A percentile compares a stretch with the other conserved stretches of the same genome.
Conservation (phyloP, 2,113 vertebrate genomes). For the Terrapene triunguis region DNA sequence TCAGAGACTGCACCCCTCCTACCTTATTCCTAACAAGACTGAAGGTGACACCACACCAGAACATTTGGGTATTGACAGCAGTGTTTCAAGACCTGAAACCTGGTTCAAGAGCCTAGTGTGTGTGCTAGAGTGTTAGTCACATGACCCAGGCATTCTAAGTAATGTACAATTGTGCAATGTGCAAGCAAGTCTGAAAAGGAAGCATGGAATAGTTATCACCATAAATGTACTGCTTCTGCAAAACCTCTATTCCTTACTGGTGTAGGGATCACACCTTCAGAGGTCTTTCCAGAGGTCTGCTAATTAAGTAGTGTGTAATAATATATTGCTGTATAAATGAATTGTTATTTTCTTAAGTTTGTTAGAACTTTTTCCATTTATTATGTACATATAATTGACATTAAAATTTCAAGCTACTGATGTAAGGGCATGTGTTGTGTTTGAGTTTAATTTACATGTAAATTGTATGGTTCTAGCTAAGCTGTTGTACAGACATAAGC, state of each 20-base stretch:
- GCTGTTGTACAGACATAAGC: background rate
- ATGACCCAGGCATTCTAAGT: background rate
- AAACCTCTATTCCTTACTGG: background rate
- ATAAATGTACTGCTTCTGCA: background rate
- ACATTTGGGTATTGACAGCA: background rate
- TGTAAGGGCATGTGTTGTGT: background rate
- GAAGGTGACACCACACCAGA: background rate
- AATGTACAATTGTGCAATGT: background rate
- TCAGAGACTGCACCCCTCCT: background rate
- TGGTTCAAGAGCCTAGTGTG: background rate
- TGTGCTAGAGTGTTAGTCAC: background rate
- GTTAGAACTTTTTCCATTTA: background rate
- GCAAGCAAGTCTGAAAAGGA: background rate
- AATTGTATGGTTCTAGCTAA: background rate
- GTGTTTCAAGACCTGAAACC: background rate
- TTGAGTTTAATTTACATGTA: conserved; percentile 25
- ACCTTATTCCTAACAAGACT: background rate
- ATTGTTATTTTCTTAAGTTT: background rate
- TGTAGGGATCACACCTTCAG: background rate
- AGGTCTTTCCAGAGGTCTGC: background rate
- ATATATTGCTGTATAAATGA: background rate
- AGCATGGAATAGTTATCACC: background rate
- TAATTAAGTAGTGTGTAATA: background rate
- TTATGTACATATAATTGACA: background rate
- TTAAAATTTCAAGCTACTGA: background rate